Conservation (phyloP, 2,113 vertebrate species). For the Nettapus auritus region DNA sequence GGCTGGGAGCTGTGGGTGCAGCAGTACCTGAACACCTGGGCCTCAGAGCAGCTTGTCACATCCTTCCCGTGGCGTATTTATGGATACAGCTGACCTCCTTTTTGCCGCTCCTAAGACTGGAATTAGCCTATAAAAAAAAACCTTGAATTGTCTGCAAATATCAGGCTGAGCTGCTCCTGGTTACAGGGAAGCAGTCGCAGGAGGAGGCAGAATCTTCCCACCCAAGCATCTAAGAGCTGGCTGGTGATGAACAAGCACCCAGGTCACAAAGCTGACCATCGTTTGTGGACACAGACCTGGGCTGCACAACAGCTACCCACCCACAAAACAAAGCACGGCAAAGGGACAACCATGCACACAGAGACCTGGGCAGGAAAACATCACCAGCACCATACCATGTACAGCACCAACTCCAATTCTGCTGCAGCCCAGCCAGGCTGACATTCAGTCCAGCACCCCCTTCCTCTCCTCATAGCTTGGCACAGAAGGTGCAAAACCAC, state of each 20-base stretch:
- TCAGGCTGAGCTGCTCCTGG: neutral
- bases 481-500: neutral
- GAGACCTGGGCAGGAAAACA: neutral
- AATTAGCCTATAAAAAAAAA: neutral
- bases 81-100: neutral
- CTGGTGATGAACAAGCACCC: neutral
- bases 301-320: neutral
- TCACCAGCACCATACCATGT: rapidly evolving
- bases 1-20: neutral
- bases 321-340: neutral
- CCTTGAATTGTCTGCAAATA: neutral
- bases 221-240: neutral
- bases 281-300: neutral
- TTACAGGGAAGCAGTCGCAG: neutral
- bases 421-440: neutral
- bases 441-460: neutral
- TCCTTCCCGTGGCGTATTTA: neutral
- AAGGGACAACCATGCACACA: neutral
- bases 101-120: neutral
- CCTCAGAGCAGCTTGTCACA: neutral
- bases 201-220: neutral
- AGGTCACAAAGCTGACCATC: rapidly evolving
- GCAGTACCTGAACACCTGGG: neutral
- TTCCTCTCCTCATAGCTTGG: neutral
- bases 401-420: neutral